Evolutionary conservation across 2,888 invertebrate species (phyloP), one percentile per base, ranked within the genome.

Genomic region (Eupithecia insigniata): DNA sequence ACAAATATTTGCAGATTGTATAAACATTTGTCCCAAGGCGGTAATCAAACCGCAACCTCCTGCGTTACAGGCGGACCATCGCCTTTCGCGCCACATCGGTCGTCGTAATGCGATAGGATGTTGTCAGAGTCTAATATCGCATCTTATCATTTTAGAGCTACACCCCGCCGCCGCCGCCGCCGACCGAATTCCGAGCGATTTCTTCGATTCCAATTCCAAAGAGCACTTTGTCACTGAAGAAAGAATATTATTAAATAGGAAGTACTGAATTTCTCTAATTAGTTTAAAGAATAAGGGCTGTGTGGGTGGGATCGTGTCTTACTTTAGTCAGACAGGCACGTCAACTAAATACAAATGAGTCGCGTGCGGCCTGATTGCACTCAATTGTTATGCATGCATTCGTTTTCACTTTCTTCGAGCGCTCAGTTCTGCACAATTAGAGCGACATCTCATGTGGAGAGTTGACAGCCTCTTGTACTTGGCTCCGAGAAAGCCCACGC

Each of bases 361-460:
- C 18, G 43, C 18, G 43, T 7, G 30, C 62, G 71, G 36, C 68
- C 76, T 66, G 62, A n/a, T 36, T 5, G 62, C 62, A 62, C 7
- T 28, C 73, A 68, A 71, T 36, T n/a, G 22, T 22, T 0, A 73
- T 73, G 73, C 61, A 62, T 68, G 74, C 71, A 36, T 36, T 65
- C 66, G 69, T 69, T 78, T 77, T 76, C 78, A 76, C 79, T 79
- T 65, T 76, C 75, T 55, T 14, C n/a, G 55, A 55, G 43, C 43
- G 43, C 43, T 43, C 30, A 66, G 75, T 76, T 79, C 73, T 67
- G 76, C 71, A 43, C 73, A 70, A 73, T 72, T 75, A 73, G 69
- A 76, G 65, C 65, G 70, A 43, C 70, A 65, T 71, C 43, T 70
- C 70, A 18, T 55, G 61, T 62, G 66, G 69, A 69, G 62, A 69